These are phyloP conservation scores for Silurus meridionalis DNA, from an alignment of 2,113 vertebrate genomes.

Conservation along the genomic window DNA sequence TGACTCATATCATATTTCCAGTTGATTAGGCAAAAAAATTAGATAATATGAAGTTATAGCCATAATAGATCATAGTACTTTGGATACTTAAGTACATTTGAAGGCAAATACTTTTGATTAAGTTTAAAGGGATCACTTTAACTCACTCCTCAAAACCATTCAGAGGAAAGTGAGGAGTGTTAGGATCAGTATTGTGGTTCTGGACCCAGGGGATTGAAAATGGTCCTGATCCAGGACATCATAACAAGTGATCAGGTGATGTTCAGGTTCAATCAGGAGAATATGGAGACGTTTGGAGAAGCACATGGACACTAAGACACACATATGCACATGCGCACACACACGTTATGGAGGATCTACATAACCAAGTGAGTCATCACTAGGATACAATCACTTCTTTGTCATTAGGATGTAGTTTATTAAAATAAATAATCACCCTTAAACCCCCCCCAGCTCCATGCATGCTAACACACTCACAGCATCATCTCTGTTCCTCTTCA, in stretches of 20 bases:
- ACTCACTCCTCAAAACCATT: too few relatives aligned
- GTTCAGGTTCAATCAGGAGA: neutral
- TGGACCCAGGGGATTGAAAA: neutral
- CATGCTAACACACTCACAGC: conserved; percentile 65
- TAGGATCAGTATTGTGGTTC: neutral
- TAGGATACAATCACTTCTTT: neutral
- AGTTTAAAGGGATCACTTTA: too few relatives aligned
- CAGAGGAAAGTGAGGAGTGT: neutral
- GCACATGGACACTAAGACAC: neutral
- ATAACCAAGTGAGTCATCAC: neutral
- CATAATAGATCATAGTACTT: too few relatives aligned
- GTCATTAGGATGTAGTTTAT: too few relatives aligned
- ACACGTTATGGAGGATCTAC: neutral
- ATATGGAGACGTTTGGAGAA: neutral
- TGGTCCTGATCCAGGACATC: neutral
- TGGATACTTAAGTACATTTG: too few relatives aligned
- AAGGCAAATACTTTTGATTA: too few relatives aligned
- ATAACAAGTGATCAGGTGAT: neutral
- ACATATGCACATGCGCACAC: neutral
- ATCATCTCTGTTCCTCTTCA: conserved; percentile 70
- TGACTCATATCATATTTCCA: too few relatives aligned
- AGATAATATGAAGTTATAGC: too few relatives aligned
- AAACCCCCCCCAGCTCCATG: neutral
- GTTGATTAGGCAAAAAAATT: too few relatives aligned
- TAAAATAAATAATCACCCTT: neutral